Percentiles rank a stretch among this genome's conserved stretches.
These are phyloP conservation scores for Campylorhamphus procurvoides DNA, from an alignment of 2,113 vertebrate genomes.

Conservation along the genomic window DNA sequence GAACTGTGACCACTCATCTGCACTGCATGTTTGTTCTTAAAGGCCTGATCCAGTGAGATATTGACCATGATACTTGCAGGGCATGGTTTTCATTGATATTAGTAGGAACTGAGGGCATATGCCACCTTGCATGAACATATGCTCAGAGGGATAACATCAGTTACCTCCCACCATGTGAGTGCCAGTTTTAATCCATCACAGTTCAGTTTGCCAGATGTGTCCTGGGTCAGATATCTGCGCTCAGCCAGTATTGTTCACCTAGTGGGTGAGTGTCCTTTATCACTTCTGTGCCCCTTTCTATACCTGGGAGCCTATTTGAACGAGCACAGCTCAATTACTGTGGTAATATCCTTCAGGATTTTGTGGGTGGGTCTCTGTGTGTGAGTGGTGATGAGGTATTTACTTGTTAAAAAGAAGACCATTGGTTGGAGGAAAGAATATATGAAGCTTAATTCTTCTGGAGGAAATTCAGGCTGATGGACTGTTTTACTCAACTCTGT, in stretches of 20 bases:
- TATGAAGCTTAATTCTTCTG: conserved; percentile 28
- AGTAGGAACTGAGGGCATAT: neutral
- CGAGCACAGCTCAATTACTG: neutral
- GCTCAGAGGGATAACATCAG: neutral
- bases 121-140: neutral
- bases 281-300: neutral
- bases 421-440: neutral
- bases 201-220: neutral
- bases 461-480: conserved; percentile 12
- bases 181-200: conserved; percentile 2
- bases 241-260: neutral
- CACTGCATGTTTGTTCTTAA: neutral
- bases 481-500: conserved; percentile 45
- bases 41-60: neutral
- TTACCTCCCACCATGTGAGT: neutral
- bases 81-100: neutral
- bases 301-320: neutral
- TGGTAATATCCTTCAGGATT: neutral
- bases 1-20: neutral
- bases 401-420: neutral
- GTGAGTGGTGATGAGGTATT: neutral
- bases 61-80: neutral
- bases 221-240: neutral
- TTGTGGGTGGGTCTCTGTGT: neutral
- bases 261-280: neutral